These are phyloP conservation scores for Drosophila differens DNA, from an alignment of 2,888 invertebrate species.

Conservation along the genomic window DNA sequence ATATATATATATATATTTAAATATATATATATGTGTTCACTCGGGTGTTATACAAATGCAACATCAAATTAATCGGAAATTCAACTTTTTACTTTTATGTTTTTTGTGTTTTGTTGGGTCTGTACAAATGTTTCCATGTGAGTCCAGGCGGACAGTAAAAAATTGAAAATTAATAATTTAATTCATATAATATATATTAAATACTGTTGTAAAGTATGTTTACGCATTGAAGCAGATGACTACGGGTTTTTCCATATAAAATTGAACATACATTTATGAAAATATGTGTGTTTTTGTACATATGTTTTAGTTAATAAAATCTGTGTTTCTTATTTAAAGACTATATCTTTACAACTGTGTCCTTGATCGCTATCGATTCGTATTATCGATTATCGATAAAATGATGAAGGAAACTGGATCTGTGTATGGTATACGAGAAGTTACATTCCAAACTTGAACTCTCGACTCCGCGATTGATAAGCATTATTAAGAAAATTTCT, in stretches of 20 bases:
- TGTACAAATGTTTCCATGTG: slow-evolving; percentile 20
- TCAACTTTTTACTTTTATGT: slow-evolving; percentile 11
- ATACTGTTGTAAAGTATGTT: neutral
- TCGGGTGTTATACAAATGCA: slow-evolving; percentile 39
- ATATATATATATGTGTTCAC: slow-evolving; percentile 1
- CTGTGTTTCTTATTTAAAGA: neutral
- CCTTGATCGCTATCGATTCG: neutral
- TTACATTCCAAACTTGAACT: neutral
- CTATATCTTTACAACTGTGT: neutral
- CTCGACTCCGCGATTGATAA: neutral
- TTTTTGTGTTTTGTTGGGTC: neutral
- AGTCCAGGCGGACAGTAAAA: neutral
- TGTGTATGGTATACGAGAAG: neutral
- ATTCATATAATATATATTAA: neutral
- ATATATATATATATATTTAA: neutral
- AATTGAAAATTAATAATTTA: neutral
- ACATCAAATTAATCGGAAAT: slow-evolving; percentile 54
- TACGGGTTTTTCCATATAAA: neutral
- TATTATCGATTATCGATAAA: neutral
- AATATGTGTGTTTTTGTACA: neutral
- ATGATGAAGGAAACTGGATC: neutral
- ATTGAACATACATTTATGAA: neutral
- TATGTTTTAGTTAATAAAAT: neutral
- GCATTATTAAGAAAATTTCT: neutral
- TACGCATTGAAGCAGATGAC: neutral